Evolutionary conservation across 2,113 vertebrate genomes (phyloP).

Genomic region (Saguinus imperator): DNA sequence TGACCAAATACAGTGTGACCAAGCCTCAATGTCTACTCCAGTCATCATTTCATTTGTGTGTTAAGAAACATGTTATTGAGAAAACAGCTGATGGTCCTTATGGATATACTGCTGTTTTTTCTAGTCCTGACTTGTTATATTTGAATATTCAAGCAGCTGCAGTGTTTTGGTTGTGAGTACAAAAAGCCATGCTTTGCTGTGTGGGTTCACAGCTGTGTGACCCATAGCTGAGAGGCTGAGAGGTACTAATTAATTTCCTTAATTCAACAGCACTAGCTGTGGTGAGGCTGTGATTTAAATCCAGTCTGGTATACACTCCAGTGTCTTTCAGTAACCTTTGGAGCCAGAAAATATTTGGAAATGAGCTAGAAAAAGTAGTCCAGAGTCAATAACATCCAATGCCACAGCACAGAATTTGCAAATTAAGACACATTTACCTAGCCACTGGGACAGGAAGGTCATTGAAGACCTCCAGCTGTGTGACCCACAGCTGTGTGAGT

Average conservation of each 20-base stretch:
- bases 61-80: slow-evolving; percentile 60
- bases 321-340: neutral
- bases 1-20: neutral
- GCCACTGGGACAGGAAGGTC: too few species aligned
- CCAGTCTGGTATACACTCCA: neutral
- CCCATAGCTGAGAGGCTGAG: neutral
- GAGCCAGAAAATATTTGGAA: slow-evolving; percentile 2
- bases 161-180: neutral
- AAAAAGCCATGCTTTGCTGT: neutral
- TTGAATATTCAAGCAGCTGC: neutral
- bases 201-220: neutral
- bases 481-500: neutral
- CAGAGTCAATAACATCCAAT: neutral
- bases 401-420: neutral
- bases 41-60: slow-evolving; percentile 52
- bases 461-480: neutral
- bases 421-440: neutral
- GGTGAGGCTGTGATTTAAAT: neutral
- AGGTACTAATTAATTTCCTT: neutral
- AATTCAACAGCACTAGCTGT: neutral
- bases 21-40: neutral
- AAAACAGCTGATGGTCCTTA: slow-evolving; percentile 24
- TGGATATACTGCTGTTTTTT: slow-evolving; percentile 9
- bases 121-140: neutral
- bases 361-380: neutral